phyloP scores from a whole-genome alignment of 2,113 vertebrate genomes.

The Xyrauchen texanus region DNA sequence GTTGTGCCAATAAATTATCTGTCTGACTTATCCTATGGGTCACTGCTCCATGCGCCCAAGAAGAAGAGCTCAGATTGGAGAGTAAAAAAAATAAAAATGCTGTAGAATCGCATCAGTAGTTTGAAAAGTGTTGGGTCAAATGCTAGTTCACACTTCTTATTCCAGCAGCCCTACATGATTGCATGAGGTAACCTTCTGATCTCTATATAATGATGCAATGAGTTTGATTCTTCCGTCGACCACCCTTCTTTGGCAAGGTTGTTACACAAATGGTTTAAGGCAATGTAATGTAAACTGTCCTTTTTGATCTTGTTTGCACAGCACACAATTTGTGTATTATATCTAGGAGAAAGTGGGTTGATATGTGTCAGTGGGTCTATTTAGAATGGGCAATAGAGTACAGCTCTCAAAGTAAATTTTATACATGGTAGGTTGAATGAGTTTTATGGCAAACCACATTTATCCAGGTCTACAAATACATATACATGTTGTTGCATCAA shows the following conservation, averaged over 20 bases:
- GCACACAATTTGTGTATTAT: too few species aligned
- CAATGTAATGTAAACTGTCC: not conserved
- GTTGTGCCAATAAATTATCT: too few species aligned
- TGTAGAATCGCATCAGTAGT: not conserved
- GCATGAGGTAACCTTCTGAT: conserved; percentile 36
- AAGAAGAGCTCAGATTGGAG: not conserved
- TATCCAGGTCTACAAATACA: too few species aligned
- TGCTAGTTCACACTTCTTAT: conserved; percentile 14
- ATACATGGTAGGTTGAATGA: too few species aligned
- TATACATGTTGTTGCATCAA: too few species aligned
- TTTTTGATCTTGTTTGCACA: conserved; percentile 1
- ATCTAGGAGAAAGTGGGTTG: too few species aligned
- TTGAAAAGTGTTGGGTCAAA: conserved; percentile 6
- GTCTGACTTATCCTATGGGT: not conserved
- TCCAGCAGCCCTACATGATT: conserved; percentile 22
- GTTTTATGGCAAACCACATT: too few species aligned
- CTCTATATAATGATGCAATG: conserved; percentile 26
- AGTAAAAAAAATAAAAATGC: not conserved
- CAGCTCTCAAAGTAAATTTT: too few species aligned
- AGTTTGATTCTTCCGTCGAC: conserved; percentile 10
- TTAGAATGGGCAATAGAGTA: too few species aligned
- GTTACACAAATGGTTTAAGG: conserved; percentile 7
- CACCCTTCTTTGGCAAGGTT: conserved; percentile 17
- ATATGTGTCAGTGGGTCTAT: too few species aligned
- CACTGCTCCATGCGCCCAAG: not conserved